Evolutionary conservation across 2,797 vertebrate species (phyloP).

Genomic region (Mormyrops boulengeri): DNA sequence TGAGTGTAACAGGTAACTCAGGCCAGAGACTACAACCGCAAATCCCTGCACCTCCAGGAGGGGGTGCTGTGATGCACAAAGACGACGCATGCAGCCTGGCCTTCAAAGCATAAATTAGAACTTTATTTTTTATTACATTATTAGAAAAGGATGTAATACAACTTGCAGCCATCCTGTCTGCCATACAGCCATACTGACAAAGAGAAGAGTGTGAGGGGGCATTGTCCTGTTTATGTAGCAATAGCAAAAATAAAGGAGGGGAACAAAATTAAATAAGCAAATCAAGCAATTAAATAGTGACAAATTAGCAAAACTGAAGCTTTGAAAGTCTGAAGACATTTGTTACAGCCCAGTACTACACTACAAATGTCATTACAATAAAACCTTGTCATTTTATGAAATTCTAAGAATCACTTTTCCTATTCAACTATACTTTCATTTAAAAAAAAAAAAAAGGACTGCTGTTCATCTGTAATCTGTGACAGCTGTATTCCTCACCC

Average conservation of each 20-base stretch:
- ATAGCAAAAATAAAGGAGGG: conserved; percentile 49
- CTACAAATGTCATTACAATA: conserved; percentile 77
- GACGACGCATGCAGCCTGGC: conserved; percentile 18
- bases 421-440: conserved; percentile 71
- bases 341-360: conserved; percentile 78
- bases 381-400: conserved; percentile 76
- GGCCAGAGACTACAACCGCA: not conserved
- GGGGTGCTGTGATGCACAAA: not conserved
- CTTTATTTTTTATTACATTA: conserved; percentile 85
- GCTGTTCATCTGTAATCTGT: conserved; percentile 60
- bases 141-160: conserved; percentile 98
- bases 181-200: conserved; percentile 61
- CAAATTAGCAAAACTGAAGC: conserved; percentile 71
- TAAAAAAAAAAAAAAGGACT: conserved; percentile 39
- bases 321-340: conserved; percentile 60
- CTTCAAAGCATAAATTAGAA: conserved; percentile 88
- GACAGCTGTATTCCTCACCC: conserved; percentile 53
- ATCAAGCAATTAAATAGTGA: conserved; percentile 88
- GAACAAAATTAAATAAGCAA: conserved; percentile 65
- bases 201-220: conserved; percentile 61
- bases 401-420: conserved; percentile 70
- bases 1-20: not conserved
- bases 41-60: not conserved
- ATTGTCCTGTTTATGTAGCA: conserved; percentile 65
- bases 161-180: conserved; percentile 80